phyloP scores from a whole-genome alignment of 2,797 vertebrate species.

The Choloepus didactylus region DNA sequence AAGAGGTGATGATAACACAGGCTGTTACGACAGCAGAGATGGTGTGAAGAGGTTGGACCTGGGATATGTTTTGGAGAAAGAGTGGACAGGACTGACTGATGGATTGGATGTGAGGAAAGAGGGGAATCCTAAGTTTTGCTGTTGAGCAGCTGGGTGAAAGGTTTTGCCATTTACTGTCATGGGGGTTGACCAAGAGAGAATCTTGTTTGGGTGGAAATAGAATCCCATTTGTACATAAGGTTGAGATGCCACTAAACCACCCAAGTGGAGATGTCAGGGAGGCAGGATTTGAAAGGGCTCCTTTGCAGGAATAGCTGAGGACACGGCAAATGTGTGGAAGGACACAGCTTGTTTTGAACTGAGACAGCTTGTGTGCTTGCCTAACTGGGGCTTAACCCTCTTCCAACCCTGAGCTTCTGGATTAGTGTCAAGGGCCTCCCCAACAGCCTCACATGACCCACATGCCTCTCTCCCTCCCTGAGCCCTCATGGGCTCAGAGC shows the following conservation, averaged over 20 bases:
- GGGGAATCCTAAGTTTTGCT: neutral
- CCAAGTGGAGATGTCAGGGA: neutral
- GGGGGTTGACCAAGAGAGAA: neutral
- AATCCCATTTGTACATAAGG: neutral
- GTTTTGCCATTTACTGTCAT: neutral
- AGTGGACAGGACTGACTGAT: neutral
- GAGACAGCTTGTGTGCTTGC: conserved; percentile 77
- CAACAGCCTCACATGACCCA: neutral
- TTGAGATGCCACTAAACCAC: neutral
- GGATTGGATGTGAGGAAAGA: neutral
- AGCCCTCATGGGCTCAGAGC: neutral
- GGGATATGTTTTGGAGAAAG: neutral
- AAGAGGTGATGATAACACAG: neutral
- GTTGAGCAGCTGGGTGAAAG: neutral
- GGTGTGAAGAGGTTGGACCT: neutral
- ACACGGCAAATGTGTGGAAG: conserved; percentile 75
- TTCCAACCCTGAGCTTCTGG: conserved; percentile 68
- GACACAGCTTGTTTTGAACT: neutral
- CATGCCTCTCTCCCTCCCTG: neutral
- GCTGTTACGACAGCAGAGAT: neutral
- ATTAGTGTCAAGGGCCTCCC: conserved; percentile 72
- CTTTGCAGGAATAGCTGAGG: neutral
- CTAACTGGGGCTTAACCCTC: conserved; percentile 82
- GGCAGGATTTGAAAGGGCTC: neutral
- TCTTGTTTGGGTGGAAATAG: neutral